Conservation (phyloP, 2,888 invertebrate genomes). For the Xiphydria camelus region DNA sequence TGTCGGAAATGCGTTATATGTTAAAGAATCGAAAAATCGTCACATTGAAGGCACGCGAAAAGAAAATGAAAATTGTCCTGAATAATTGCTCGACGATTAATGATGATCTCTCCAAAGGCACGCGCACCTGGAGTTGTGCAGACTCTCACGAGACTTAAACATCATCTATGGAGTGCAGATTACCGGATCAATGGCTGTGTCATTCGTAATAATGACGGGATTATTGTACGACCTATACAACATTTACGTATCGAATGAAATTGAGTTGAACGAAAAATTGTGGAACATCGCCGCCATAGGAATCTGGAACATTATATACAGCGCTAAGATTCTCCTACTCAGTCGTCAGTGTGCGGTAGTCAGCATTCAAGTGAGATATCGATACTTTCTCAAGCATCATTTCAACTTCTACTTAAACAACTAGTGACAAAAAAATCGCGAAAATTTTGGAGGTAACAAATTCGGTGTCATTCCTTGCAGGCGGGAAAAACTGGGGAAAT, state of each 20-base stretch:
- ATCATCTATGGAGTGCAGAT: conserved; percentile 7
- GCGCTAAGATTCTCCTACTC: conserved; percentile 1
- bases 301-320: neutral
- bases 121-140: conserved; percentile 16
- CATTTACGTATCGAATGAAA: no score
- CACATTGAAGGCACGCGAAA: no score
- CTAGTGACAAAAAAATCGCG: no score
- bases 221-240: conserved; percentile 3
- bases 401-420: no score
- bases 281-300: neutral
- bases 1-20: no score
- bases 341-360: conserved; percentile 10
- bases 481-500: conserved; percentile 36
- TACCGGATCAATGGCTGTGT: conserved; percentile 12
- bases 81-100: no score
- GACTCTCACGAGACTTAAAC: conserved; percentile 6
- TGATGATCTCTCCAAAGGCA: no score
- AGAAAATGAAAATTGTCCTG: no score
- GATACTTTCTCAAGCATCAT: neutral
- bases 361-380: conserved; percentile 11
- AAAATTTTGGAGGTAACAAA: no score
- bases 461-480: conserved; percentile 29
- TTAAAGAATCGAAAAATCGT: no score
- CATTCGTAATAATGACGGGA: conserved; percentile 13
- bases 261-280: neutral